Percentiles rank a stretch among this genome's conserved stretches.
phyloP scores from a whole-genome alignment of 2,113 vertebrate genomes.

The Elephantulus edwardii region DNA sequence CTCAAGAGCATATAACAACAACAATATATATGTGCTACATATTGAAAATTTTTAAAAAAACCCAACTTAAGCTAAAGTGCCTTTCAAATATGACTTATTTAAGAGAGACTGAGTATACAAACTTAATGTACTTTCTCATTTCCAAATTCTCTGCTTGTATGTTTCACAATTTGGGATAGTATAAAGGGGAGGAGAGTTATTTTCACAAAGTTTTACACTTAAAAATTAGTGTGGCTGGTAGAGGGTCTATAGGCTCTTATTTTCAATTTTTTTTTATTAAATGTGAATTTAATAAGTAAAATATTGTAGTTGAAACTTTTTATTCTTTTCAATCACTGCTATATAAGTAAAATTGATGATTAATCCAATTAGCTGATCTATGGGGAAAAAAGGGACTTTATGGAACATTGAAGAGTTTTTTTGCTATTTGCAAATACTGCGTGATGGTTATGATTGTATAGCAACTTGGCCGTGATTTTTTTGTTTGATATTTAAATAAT shows the following conservation, averaged over 20 bases:
- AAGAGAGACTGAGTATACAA: background rate
- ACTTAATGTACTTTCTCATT: background rate
- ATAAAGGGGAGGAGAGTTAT: background rate
- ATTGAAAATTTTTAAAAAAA: background rate
- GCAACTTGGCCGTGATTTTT: too few relatives aligned
- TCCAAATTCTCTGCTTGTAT: background rate
- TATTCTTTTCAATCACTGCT: background rate
- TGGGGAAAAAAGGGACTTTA: conserved; percentile 9
- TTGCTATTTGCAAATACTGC: background rate
- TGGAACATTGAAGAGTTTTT: background rate
- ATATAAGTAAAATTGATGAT: conserved; percentile 6
- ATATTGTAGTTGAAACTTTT: background rate
- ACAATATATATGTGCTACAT: too few relatives aligned
- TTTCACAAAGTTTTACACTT: background rate
- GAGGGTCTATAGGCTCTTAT: background rate
- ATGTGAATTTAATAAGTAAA: background rate
- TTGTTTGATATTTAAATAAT: too few relatives aligned
- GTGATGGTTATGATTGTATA: too few relatives aligned
- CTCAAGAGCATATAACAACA: too few relatives aligned
- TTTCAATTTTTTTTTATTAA: conserved; percentile 20
- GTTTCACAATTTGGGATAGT: background rate
- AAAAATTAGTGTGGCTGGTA: background rate
- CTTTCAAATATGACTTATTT: background rate
- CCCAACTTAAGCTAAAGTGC: background rate
- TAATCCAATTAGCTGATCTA: background rate